A percentile compares a stretch with the other conserved stretches of the same genome.
Conservation (phyloP, 2,797 vertebrate species). For the Hipposideros larvatus region DNA sequence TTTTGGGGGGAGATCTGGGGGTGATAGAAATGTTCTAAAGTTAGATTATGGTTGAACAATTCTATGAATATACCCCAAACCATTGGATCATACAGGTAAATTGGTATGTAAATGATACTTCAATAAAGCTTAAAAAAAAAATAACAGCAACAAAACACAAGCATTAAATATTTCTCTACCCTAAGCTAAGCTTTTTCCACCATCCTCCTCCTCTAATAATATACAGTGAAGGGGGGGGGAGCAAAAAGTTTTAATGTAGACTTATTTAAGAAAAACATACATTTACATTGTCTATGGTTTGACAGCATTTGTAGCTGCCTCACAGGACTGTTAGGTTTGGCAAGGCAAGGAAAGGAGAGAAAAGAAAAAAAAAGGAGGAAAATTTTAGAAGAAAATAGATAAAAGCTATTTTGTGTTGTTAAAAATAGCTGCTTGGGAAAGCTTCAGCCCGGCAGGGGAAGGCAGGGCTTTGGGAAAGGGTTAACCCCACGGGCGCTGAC, state of each 20-base stretch:
- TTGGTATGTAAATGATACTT: not conserved
- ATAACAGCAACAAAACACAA: not conserved
- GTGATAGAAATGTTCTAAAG: conserved; percentile 17
- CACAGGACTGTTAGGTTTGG: not conserved
- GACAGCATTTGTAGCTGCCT: not conserved
- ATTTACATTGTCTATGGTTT: not conserved
- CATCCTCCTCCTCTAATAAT: not conserved
- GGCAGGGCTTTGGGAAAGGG: conserved; percentile 84
- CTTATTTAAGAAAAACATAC: not conserved
- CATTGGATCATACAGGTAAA: not conserved
- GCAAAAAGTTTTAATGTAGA: not conserved
- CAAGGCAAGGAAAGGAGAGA: not conserved
- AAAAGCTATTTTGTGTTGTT: not conserved
- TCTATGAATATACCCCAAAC: not conserved
- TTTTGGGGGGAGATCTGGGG: too few relatives aligned
- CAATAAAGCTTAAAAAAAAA: not conserved
- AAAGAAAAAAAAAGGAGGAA: not conserved
- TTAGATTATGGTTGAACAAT: not conserved
- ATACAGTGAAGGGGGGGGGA: not conserved
- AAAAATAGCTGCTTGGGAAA: not conserved
- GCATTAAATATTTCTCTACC: not conserved
- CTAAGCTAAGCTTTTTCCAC: not conserved
- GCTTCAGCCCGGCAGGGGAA: conserved; percentile 41
- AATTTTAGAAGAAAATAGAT: not conserved
- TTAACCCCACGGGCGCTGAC: conserved; percentile 89